Evolutionary conservation across 2,113 vertebrate genomes (phyloP), one percentile per base, ranked within the genome.

Genomic region (Chlorodrepanis virens): DNA sequence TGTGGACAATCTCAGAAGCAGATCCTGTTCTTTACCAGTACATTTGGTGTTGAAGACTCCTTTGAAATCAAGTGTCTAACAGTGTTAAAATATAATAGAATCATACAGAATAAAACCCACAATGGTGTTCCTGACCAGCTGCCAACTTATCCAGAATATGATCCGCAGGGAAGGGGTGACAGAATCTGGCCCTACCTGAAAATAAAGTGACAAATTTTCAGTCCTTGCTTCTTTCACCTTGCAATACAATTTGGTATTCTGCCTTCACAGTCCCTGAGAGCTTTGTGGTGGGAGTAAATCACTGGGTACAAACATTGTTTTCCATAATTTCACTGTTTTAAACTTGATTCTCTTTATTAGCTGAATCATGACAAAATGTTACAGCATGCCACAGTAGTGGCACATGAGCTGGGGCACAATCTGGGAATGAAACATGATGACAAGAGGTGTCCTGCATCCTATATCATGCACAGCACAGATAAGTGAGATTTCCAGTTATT

Each of bases 401-500:
- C 99, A 14, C 99, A 99, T 50, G 99, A 99, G 72, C 87, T 99
- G 97, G 99, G 99, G 8, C 99, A 99, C 90, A 99, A 99, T 60
- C 95, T 99, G 5, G 99, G 99, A 35, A 98, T 99, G 98, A 98
- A 85, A 79, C 99, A 99, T 1, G 99, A 99, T 12, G 13, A 70
- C 12, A 2, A 0, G 1, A 53, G 69, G 44, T 99, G 98, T 88
- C 24, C 9, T 29, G 97, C 97, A 54, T 93, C 10, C 69, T 99
- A 97, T 65, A 98, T 99, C 94, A 99, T 99, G 99, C 13, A 89
- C 50, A 83, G 94, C 35, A 3, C 4, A 44, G 97, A 96, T 13
- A 94, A 91, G 99, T 99, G 98, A 98, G 96, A 69, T 23, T 85
- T 87, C 37, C 54, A 47, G 6, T 57, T 83, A 16, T 35, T 87